phyloP scores from a whole-genome alignment of 2,888 invertebrate genomes.

The Drosophila eohydei region DNA sequence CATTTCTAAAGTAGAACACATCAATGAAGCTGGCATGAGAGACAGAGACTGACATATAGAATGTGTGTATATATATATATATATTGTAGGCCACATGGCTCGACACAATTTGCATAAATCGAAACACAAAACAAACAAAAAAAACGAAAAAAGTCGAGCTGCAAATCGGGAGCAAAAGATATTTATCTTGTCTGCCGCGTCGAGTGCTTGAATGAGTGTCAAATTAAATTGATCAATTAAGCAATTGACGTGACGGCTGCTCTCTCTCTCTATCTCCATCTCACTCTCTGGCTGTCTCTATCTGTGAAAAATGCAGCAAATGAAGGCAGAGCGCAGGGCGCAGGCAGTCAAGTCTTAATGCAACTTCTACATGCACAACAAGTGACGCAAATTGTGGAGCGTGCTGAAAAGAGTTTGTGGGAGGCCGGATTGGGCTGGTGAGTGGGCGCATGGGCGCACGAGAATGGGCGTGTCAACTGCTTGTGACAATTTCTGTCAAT shows the following conservation, averaged over 20 bases:
- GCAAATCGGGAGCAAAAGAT: conserved; percentile 75
- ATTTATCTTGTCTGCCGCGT: conserved; percentile 66
- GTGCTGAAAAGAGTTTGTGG: conserved; percentile 27
- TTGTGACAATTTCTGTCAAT: conserved; percentile 76
- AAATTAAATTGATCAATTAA: conserved; percentile 83
- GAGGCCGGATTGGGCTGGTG: not conserved
- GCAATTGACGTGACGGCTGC: conserved; percentile 71
- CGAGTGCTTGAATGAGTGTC: conserved; percentile 78
- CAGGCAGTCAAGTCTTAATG: conserved; percentile 34
- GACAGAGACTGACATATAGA: conserved; percentile 10
- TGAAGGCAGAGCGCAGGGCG: not conserved
- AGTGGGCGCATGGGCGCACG: not conserved
- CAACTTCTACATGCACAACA: conserved; percentile 61
- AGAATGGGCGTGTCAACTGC: conserved; percentile 16
- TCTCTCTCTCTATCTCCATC: not conserved
- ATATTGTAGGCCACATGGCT: conserved; percentile 67
- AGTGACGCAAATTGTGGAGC: conserved; percentile 68
- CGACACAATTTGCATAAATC: conserved; percentile 76
- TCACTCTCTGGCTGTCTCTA: not conserved
- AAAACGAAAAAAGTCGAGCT: conserved; percentile 42
- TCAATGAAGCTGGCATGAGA: conserved; percentile 17
- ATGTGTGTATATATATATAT: conserved; percentile 8
- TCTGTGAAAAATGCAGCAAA: conserved; percentile 45
- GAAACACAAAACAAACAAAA: conserved; percentile 63
- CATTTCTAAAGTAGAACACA: conserved; percentile 52